Conservation (phyloP, 1,140 invertebrate species). For the Danaus plexippus region DNA sequence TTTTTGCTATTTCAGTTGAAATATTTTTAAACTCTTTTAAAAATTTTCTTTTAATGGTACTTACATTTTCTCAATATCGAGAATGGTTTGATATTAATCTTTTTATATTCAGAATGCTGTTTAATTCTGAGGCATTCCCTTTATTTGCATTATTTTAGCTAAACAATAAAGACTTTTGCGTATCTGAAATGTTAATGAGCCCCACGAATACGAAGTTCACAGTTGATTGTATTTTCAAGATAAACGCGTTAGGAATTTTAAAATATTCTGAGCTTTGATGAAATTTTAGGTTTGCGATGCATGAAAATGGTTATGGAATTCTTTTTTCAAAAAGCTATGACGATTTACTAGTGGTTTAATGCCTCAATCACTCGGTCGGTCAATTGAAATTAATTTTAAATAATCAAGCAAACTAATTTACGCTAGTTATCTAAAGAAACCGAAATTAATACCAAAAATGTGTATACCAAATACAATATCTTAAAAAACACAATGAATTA, state of each 20-base stretch:
- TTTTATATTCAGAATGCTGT: conserved; percentile 1
- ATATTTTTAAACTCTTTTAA: neutral
- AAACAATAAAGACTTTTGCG: conserved; percentile 31
- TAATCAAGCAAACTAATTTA: no score
- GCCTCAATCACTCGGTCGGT: no score
- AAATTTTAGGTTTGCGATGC: conserved; percentile 22
- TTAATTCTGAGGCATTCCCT: conserved; percentile 10
- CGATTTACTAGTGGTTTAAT: no score
- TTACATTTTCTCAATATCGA: no score
- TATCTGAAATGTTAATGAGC: conserved; percentile 45
- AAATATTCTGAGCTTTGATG: conserved; percentile 32
- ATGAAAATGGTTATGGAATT: no score
- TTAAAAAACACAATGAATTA: no score
- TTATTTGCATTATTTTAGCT: conserved; percentile 34
- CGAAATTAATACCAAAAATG: no score
- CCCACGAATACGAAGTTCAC: conserved; percentile 48
- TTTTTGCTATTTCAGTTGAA: conserved; percentile 3
- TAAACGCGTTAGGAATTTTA: conserved; percentile 38
- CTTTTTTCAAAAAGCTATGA: no score
- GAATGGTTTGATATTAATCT: conserved; percentile 1
- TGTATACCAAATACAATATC: no score
- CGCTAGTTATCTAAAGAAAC: no score
- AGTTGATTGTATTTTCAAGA: conserved; percentile 50
- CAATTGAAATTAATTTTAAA: no score
- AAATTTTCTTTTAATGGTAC: no score